Evolutionary conservation across 2,113 vertebrate species (phyloP), one percentile per base, ranked within the genome.

Genomic region (Azemiops feae): DNA sequence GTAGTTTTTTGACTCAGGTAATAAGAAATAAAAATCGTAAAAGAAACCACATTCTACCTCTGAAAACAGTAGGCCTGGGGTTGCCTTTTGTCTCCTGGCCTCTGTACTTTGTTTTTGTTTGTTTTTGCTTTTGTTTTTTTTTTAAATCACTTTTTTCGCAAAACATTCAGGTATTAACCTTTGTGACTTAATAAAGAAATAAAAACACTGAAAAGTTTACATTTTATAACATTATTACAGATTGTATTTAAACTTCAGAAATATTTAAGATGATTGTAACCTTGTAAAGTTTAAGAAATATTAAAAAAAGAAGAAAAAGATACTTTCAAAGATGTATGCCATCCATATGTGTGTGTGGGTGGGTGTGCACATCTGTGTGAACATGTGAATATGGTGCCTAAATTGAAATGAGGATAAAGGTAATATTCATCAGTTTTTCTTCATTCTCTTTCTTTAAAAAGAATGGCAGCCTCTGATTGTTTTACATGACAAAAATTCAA

Each of bases 141-240:
- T 92, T 55, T 10, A 90, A 90, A 86, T 90, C 92, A 90, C 89
- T 60, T 90, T 92, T 92, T 90, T 90, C 54, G 30, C 74, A 90
- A 57, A 90, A 97, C 95, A 96, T 98, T 97, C 97, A 97, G 97
- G 97, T 98, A 96, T 97, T 97, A 97, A 95, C 95, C 95, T 92
- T 97, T 97, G 97, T 97, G 97, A 97, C 89, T 98, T 97, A 93
- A 95, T 90, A 90, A 54, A 86, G 81, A 92, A 93, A 95, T 92
- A 96, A 97, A 97, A 97, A 96, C 97, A 97, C 98, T 98, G 97
- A 98, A 98, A 93, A 98, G 98, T 98, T 98, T 98, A 98, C 97
- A 98, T 98, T 98, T 98, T 98, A 98, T 98, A 98, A 98, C 97
- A 96, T 98, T 98, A 98, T 92, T 98, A 95, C 97, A 98, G 97